Percentiles rank a stretch among this genome's conserved stretches.
These are phyloP conservation scores for Aphrocallistes beatrix DNA, from an alignment of 37 sponge, comb jelly and placozoan genomes.

Conservation along the genomic window DNA sequence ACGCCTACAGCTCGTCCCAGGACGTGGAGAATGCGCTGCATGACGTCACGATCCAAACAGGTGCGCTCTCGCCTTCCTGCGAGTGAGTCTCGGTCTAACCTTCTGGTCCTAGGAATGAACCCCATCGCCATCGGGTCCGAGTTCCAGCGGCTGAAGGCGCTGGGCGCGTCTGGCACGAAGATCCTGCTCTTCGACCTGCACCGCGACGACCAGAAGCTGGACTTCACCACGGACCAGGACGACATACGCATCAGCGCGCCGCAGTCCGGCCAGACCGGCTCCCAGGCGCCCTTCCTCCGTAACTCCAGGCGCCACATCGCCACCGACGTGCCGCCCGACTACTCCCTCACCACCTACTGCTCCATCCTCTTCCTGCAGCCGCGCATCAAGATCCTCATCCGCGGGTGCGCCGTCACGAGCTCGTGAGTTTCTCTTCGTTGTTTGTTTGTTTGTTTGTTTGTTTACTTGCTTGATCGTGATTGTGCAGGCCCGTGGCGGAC, in stretches of 20 bases:
- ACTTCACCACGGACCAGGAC: slow-evolving; percentile 11
- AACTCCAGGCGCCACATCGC: slow-evolving; percentile 15
- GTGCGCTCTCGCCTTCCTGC: not conserved
- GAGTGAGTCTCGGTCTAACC: not conserved
- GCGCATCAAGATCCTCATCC: not conserved
- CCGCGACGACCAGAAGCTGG: not conserved
- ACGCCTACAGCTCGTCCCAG: not conserved
- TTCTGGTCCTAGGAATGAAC: not conserved
- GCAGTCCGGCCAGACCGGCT: not conserved
- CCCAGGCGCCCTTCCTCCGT: not conserved
- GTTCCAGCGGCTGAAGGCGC: not conserved
- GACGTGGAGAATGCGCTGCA: slow-evolving; percentile 15
- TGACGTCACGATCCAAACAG: not conserved
- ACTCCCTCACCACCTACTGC: not conserved
- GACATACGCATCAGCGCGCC: not conserved
- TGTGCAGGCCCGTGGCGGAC: not conserved
- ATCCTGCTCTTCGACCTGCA: not conserved
- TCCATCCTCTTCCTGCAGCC: not conserved
- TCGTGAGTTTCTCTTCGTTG: not conserved
- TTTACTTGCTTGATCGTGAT: no score
- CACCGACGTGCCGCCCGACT: slow-evolving; percentile 2
- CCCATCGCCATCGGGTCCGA: not conserved
- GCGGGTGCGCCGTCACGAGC: not conserved
- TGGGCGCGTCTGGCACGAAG: not conserved
- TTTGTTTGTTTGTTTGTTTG: not conserved